A percentile compares a stretch with the other conserved stretches of the same genome.
Evolutionary conservation across 2,888 invertebrate genomes (phyloP).

Genomic region (Drosophila differens): DNA sequence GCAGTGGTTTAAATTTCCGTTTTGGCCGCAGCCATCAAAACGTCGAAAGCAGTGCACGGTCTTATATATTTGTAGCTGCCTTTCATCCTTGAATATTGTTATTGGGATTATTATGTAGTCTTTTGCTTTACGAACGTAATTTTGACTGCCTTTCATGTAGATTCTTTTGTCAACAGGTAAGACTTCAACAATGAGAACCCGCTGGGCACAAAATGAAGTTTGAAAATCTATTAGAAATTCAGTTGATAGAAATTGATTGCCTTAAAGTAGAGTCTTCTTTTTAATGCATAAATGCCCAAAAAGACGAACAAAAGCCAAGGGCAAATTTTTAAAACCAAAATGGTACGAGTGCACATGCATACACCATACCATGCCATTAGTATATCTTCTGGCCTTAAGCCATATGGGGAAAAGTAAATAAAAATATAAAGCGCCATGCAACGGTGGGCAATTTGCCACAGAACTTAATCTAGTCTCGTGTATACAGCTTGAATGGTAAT

Average conservation of each 20-base stretch:
- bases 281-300: conserved; percentile 28
- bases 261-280: conserved; percentile 29
- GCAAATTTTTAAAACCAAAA: conserved; percentile 43
- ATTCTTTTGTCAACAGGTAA: conserved; percentile 33
- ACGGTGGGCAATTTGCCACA: conserved; percentile 15
- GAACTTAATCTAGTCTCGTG: background rate
- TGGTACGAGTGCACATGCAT: conserved; percentile 24
- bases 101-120: background rate
- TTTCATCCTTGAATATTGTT: conserved; percentile 1
- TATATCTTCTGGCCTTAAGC: conserved; percentile 24
- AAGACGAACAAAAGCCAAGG: conserved; percentile 39
- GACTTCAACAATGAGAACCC: conserved; percentile 16
- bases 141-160: conserved; percentile 18
- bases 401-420: conserved; percentile 44
- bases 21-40: conserved; percentile 46
- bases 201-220: conserved; percentile 13
- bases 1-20: conserved; percentile 70
- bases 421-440: conserved; percentile 52
- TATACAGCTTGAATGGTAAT: background rate
- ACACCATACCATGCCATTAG: background rate
- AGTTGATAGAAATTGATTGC: conserved; percentile 47
- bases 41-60: conserved; percentile 25
- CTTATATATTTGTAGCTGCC: conserved; percentile 13
- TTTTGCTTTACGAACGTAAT: conserved; percentile 3
- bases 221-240: conserved; percentile 64